Evolutionary conservation across 2,888 invertebrate species (phyloP), one percentile per base, ranked within the genome.

Genomic region (Parnassius orleans): DNA sequence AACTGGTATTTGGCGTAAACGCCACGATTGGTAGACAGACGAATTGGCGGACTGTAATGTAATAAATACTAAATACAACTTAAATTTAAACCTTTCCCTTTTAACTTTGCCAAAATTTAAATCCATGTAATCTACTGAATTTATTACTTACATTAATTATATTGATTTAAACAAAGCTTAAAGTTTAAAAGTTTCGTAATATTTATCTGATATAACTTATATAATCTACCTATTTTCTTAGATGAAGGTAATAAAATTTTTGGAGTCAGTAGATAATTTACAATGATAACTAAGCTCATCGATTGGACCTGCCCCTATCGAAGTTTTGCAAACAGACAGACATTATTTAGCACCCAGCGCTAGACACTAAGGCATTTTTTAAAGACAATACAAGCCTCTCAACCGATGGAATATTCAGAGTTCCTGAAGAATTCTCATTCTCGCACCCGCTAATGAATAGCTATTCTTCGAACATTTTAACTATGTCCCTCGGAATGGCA

Each of bases 381-480:
- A 83, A 84, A 88, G 88, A 91, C 91, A 90, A 91, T 90, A 90
- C 89, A 87, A 81, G 84, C 77, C 79, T 75, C 82, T 76, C 79
- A 77, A 73, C 83, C 83, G 82, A 82, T 78, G 87, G 87, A 85
- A 87, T 90, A 91, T 90, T 85, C 87, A 85, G 86, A 87, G 85
- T 86, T 83, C 87, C 80, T 86, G 73, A 86, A 86, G 90, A 90
- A 91, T 91, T 87, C 88, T 88, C 83, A 90, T 90, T 89, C 90
- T 91, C 90, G 90, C 91, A 84, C 90, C 89, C 85, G 80, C 90
- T 91, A 91, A 90, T 91, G 91, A 91, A 91, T 90, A 91, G 88
- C 63, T 90, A 91, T 91, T 89, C 90, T 89, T 84, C 81, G 84
- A 85, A 88, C 86, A 91, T 91, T 90, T 91, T 90, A 91, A 90